Percentiles rank a stretch among this genome's conserved stretches.
Conservation (phyloP, 2,888 invertebrate species). For the Trichacis sp. region DNA sequence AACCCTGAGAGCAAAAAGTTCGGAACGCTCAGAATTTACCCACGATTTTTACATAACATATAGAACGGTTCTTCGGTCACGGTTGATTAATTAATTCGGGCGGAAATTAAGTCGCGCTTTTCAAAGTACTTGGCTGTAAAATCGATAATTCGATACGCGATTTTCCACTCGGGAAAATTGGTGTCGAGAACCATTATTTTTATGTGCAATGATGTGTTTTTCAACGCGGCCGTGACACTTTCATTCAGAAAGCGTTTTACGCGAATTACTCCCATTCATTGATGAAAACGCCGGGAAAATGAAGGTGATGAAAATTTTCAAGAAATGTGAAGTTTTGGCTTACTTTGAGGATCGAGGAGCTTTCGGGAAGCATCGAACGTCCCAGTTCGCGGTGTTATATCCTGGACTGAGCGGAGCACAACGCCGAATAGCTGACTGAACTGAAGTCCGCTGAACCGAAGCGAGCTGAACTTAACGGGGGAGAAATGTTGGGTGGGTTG, state of each 20-base stretch:
- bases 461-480: slow-evolving; percentile 47
- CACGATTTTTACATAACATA: too few species aligned
- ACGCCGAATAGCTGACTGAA: slow-evolving; percentile 59
- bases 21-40: too few species aligned
- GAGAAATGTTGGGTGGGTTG: slow-evolving; percentile 21
- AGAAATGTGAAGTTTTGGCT: slow-evolving; percentile 1
- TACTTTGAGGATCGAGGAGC: slow-evolving; percentile 33
- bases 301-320: too few species aligned
- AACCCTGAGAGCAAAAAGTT: too few species aligned
- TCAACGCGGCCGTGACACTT: too few species aligned
- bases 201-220: too few species aligned
- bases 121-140: too few species aligned
- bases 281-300: neutral
- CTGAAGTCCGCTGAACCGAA: slow-evolving; percentile 62
- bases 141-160: too few species aligned
- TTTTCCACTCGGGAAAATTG: too few species aligned
- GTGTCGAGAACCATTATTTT: too few species aligned
- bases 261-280: slow-evolving; percentile 3
- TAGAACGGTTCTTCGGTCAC: neutral
- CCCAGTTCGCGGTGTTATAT: slow-evolving; percentile 29
- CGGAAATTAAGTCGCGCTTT: too few species aligned
- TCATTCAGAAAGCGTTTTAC: too few species aligned
- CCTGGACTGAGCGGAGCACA: slow-evolving; percentile 47
- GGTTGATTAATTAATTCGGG: neutral
- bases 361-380: slow-evolving; percentile 39